Evolutionary conservation across 1,140 invertebrate genomes (phyloP).

Genomic region (Macrocentrus cingulum): DNA sequence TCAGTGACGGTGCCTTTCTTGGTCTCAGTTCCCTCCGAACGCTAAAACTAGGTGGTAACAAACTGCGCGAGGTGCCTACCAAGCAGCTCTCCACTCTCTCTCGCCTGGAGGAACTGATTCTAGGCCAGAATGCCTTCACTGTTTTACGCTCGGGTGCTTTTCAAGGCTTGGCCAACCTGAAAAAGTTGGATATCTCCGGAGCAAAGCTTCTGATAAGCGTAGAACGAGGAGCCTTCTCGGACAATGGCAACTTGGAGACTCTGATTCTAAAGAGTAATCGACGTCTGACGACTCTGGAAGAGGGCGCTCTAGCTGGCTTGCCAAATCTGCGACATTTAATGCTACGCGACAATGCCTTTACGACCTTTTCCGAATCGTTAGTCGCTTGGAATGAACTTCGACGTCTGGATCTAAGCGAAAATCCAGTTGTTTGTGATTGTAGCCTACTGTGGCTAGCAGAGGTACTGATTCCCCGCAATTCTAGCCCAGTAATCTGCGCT

Average conservation of each 20-base stretch:
- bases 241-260: conserved; percentile 79
- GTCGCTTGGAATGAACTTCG: conserved; percentile 78
- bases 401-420: conserved; percentile 77
- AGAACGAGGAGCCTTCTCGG: conserved; percentile 74
- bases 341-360: conserved; percentile 77
- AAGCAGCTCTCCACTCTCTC: conserved; percentile 69
- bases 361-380: conserved; percentile 71
- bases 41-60: conserved; percentile 79
- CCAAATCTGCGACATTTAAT: conserved; percentile 75
- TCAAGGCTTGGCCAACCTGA: conserved; percentile 73
- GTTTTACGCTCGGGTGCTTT: conserved; percentile 71
- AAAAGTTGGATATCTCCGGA: conserved; percentile 75
- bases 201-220: conserved; percentile 70
- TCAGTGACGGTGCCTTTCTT: conserved; percentile 73
- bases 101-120: conserved; percentile 75
- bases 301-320: conserved; percentile 73
- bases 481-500: conserved; percentile 73
- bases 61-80: conserved; percentile 73
- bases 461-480: conserved; percentile 71
- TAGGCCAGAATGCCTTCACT: conserved; percentile 81
- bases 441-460: conserved; percentile 77
- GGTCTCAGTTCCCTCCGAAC: conserved; percentile 72
- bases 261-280: conserved; percentile 77
- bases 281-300: conserved; percentile 69
- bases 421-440: conserved; percentile 81